A percentile compares a stretch with the other conserved stretches of the same genome.
phyloP scores from a whole-genome alignment of 2,113 vertebrate genomes.

The Numenius arquata region DNA sequence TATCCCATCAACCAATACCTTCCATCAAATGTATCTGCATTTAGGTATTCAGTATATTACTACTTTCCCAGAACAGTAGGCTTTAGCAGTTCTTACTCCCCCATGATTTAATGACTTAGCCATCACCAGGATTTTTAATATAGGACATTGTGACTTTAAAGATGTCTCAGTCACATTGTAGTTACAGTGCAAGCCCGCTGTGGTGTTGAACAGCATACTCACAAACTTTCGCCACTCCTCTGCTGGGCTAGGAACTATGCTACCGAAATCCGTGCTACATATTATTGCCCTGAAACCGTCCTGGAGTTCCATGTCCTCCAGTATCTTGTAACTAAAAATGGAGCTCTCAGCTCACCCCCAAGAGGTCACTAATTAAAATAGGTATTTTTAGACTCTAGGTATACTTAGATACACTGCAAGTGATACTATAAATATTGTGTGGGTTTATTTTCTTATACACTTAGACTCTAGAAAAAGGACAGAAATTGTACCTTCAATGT shows the following conservation, averaged over 20 bases:
- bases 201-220: background rate
- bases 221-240: background rate
- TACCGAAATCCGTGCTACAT: background rate
- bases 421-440: slow-evolving; percentile 16
- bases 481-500: background rate
- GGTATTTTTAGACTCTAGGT: slow-evolving; percentile 36
- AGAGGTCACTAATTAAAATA: slow-evolving; percentile 41
- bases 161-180: background rate
- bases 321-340: slow-evolving; percentile 41
- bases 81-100: background rate
- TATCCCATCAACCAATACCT: background rate
- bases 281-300: slow-evolving; percentile 2
- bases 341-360: background rate
- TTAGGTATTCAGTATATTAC: background rate
- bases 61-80: background rate
- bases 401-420: background rate
- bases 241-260: background rate
- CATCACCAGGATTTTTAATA: background rate
- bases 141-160: background rate
- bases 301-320: background rate
- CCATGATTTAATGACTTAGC: background rate
- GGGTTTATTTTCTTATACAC: slow-evolving; percentile 10
- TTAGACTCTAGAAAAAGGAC: background rate
- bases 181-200: background rate
- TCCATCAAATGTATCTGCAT: background rate